Percentiles rank a stretch among this genome's conserved stretches.
These are phyloP conservation scores for Epinotia demarniana DNA, from an alignment of 2,888 invertebrate species.

Conservation along the genomic window DNA sequence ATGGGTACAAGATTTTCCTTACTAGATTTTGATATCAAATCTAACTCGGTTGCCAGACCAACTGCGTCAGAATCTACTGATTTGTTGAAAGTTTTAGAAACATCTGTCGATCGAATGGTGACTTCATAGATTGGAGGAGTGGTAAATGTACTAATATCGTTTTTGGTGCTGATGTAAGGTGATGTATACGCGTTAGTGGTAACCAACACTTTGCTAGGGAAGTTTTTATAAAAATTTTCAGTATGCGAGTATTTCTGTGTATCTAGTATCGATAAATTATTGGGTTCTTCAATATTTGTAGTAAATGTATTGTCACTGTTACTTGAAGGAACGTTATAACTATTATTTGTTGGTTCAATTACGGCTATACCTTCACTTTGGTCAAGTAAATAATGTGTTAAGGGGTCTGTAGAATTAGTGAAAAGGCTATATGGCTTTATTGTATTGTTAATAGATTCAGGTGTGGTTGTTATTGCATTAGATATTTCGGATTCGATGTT, in stretches of 20 bases:
- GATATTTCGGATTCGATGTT: not conserved
- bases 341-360: not conserved
- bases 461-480: not conserved
- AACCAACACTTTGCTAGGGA: not conserved
- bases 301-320: not conserved
- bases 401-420: not conserved
- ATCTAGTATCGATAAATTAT: not conserved
- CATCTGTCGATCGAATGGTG: not conserved
- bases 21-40: not conserved
- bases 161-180: not conserved
- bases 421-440: not conserved
- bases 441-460: no score
- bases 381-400: not conserved
- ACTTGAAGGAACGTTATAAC: not conserved
- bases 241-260: not conserved
- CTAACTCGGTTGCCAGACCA: not conserved
- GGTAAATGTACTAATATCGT: not conserved
- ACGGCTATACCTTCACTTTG: not conserved
- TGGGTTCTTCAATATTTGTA: not conserved
- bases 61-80: not conserved
- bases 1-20: not conserved
- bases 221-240: not conserved
- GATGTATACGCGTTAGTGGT: not conserved
- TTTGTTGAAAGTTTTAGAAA: not conserved
- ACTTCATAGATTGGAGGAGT: not conserved